Evolutionary conservation across 2,797 vertebrate species (phyloP).

Genomic region (Gymnothorax reevesii): DNA sequence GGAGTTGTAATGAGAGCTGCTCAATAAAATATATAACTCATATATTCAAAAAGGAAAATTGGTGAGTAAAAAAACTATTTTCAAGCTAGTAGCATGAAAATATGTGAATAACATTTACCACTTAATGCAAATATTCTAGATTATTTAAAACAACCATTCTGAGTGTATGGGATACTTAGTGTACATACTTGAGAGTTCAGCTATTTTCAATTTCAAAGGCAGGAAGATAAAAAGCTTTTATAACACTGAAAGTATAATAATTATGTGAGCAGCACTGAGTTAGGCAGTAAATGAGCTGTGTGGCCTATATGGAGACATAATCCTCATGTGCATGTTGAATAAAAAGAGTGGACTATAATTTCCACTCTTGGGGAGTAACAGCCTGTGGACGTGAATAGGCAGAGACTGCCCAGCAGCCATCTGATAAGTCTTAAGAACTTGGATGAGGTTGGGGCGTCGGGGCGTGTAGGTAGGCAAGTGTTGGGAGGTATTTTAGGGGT

Average conservation of each 20-base stretch:
- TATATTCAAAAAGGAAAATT: neutral
- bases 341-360: neutral
- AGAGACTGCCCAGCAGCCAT: constrained; percentile 74
- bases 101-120: neutral
- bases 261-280: neutral
- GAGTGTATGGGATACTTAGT: neutral
- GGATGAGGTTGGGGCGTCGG: constrained; percentile 34
- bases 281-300: neutral
- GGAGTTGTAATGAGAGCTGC: neutral
- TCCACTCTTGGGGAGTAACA: neutral
- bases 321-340: neutral
- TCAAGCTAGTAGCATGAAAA: neutral
- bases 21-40: neutral
- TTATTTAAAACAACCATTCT: neutral
- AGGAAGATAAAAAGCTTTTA: neutral
- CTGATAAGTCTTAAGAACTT: constrained; percentile 18
- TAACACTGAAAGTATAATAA: neutral
- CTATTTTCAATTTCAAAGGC: neutral
- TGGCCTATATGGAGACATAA: neutral
- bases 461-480: constrained; percentile 23
- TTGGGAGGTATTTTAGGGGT: constrained; percentile 48
- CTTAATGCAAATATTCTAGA: neutral
- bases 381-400: neutral
- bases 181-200: neutral
- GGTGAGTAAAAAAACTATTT: neutral